Base-by-base conservation (phyloP, 2,888 invertebrate genomes). In the Koerneria pararmatus region DNA sequence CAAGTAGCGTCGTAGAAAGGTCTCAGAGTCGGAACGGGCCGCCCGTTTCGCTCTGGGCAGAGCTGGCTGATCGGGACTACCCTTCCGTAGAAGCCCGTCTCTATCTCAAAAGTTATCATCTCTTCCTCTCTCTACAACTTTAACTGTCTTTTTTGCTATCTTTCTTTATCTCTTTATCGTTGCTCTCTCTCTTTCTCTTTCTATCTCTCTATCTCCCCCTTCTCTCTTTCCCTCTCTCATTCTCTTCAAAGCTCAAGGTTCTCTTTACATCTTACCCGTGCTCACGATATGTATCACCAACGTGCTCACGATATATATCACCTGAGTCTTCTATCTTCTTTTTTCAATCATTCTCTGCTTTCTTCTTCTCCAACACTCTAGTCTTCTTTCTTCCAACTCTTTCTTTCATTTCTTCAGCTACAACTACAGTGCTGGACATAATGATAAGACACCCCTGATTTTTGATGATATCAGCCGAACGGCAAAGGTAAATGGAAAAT, bases 51-150 rank as follows among this genome's bases (percentile, higher is more conserved):
- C 24, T 69, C 68, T 3, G 82, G 78, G 63, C 83, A 83, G 27
- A 82, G 68, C 54, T 83, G 78, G 24, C 57, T 68, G 29, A 73
- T 74, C 1, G 83, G 82, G 29, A 80, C 82, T 1, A 83, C 72
- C n/a, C 83, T 71, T 2, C 83, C 83, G 69, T 81, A 83, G 69
- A 83, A 83, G 4, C 70, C 22, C 29, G 54, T 56, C 35, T 54
- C 49, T 5, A 54, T 41, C 51, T 57, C 41, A 0, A 41, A 53
- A n/a, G 29, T 22, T 27, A 19, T 24, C 48, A 27, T 22, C 48
- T 51, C 61, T 15, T 27, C 22, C n/a, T 19, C 37, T 19, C 49
- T 11, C 29, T 22, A 24, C 34, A 41, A 41, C n/a, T 11, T 41
- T 15, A 41, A n/a, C 2, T 54, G 49, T 29, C 24, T 24, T 32